phyloP scores from a whole-genome alignment of 2,797 vertebrate species.

The Helicolenus hilgendorfi region DNA sequence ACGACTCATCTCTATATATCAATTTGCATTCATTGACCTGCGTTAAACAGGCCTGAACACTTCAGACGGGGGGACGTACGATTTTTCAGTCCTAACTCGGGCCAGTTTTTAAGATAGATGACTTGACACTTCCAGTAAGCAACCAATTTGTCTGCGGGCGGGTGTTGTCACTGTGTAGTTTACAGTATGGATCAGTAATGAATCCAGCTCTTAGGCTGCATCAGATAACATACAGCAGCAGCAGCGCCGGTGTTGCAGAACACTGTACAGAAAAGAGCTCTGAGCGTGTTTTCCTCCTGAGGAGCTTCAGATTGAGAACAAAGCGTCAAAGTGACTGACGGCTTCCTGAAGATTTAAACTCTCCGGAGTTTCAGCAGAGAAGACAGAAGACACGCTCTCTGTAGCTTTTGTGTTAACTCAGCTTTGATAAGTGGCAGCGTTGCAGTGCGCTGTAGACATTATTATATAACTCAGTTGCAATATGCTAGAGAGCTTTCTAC shows the following conservation, averaged over 20 bases:
- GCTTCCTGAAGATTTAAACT: slow-evolving; percentile 21
- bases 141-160: slow-evolving; percentile 25
- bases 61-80: accelerated
- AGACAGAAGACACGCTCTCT: neutral
- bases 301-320: slow-evolving; percentile 24
- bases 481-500: neutral
- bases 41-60: neutral
- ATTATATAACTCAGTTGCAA: slow-evolving; percentile 8
- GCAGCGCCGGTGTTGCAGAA: neutral
- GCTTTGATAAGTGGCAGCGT: slow-evolving; percentile 22
- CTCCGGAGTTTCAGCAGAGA: neutral
- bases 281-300: neutral
- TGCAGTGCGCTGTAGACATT: neutral
- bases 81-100: neutral
- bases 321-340: neutral
- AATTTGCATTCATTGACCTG: neutral
- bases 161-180: neutral
- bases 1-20: too few relatives aligned
- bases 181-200: slow-evolving; percentile 18
- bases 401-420: slow-evolving; percentile 8
- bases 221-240: neutral
- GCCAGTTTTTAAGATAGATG: slow-evolving; percentile 37
- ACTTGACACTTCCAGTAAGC: slow-evolving; percentile 32
- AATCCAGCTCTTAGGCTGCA: slow-evolving; percentile 5
- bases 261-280: neutral